Evolutionary conservation across 2,797 vertebrate species (phyloP), one percentile per base, ranked within the genome.

Genomic region (Pangasius larnaudii): DNA sequence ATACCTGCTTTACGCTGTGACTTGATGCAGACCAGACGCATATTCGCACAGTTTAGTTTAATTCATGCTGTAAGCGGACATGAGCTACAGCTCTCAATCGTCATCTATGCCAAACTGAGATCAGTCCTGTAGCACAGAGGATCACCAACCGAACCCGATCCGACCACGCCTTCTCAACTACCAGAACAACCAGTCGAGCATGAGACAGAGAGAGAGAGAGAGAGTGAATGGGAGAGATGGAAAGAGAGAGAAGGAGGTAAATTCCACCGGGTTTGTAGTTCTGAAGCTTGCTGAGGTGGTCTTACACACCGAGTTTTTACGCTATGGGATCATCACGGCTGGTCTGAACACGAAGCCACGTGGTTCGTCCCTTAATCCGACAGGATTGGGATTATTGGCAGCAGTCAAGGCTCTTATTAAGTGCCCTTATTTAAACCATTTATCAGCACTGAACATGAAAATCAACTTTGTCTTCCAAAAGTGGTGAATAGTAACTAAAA

Each of bases 341-440:
- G 36, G 16, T 19, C 89, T 79, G 65, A 65, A 87, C 79, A 46
- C 83, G 27, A 79, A 78, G 75, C 75, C 71, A 88, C 51, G 81
- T 69, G 89, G 86, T 51, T 63, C 85, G 89, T 87, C 82, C 88
- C 71, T 88, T 90, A 90, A 90, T 89, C 91, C 87, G 39, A 86
- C 46, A 77, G 77, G 88, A 89, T 85, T 91, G 85, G 85, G 88
- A 91, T 91, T 91, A 91, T 88, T 72, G 83, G 39, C 58, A 84
- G 77, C 80, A 85, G 46, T n/a, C 67, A 8, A 49, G 79, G 65
- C 77, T 67, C 87, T 42, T 49, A n/a, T 82, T 18, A n/a, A 82
- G 80, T 30, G 14, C 39, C 39, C 59, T 63, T 46, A 81, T 61
- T 61, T n/a, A 18, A 59, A 24, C 22, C 2, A 39, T 42, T 61